Percentiles rank a stretch among this genome's conserved stretches.
These are phyloP conservation scores for Heteractis magnifica DNA, from an alignment of 92 coral and sea anemone genomes.

Conservation along the genomic window DNA sequence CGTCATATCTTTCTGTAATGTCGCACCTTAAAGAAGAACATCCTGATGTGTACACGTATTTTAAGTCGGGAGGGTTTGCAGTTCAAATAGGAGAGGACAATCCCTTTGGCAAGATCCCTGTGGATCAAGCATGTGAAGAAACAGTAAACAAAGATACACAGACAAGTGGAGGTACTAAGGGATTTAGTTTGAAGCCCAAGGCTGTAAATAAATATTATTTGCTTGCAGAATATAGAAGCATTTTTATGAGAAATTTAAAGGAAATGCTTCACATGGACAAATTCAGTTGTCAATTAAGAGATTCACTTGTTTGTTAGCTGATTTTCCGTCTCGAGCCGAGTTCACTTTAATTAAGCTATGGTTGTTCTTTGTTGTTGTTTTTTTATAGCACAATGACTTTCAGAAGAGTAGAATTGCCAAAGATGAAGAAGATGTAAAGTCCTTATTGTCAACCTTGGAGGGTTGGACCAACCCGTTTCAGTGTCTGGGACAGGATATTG, in stretches of 20 bases:
- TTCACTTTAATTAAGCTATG: background rate
- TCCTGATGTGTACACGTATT: constrained; percentile 38
- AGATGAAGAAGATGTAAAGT: constrained; percentile 45
- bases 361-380: background rate
- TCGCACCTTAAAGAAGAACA: constrained; percentile 34
- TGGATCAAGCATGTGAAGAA: too few species aligned
- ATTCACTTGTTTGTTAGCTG: background rate
- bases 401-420: constrained; percentile 30
- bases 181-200: constrained; percentile 59
- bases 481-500: constrained; percentile 40
- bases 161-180: too few species aligned
- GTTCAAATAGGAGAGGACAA: constrained; percentile 50
- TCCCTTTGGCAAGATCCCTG: background rate
- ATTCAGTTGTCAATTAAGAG: constrained; percentile 11
- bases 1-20: constrained; percentile 48
- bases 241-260: constrained; percentile 47
- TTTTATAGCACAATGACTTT: constrained; percentile 43
- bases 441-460: constrained; percentile 32
- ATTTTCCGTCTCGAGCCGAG: background rate
- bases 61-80: constrained; percentile 50
- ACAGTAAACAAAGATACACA: too few species aligned
- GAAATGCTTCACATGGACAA: constrained; percentile 55
- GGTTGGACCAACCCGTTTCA: constrained; percentile 43
- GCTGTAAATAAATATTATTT: constrained; percentile 58
- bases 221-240: constrained; percentile 54